Percentiles rank a stretch among this genome's conserved stretches.
These are phyloP conservation scores for Fregata magnificens DNA, from an alignment of 2,113 vertebrate species.

Conservation along the genomic window DNA sequence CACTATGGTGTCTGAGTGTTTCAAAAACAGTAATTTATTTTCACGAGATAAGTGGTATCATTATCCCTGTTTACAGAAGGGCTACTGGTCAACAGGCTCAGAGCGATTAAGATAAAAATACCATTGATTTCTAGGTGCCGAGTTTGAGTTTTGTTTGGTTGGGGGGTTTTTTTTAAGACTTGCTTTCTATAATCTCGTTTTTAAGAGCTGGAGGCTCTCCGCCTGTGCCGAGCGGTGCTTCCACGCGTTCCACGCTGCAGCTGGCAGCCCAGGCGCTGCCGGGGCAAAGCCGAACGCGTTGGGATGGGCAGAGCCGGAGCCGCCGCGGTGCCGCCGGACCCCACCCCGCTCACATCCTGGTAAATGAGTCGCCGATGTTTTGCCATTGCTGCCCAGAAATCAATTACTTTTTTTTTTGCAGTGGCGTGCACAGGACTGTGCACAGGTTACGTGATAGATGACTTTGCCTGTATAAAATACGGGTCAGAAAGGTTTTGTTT, in stretches of 20 bases:
- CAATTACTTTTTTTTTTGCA: not conserved
- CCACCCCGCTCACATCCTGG: rapidly evolving
- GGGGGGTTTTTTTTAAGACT: not conserved
- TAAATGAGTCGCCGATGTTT: rapidly evolving
- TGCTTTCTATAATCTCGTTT: not conserved
- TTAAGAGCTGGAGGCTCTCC: not conserved
- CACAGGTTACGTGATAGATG: not conserved
- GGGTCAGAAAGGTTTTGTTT: not conserved
- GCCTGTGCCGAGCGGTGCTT: rapidly evolving
- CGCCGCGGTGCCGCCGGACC: rapidly evolving
- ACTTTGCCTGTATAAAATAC: not conserved
- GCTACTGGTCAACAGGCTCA: not conserved
- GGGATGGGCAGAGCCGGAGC: not conserved
- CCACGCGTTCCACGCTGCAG: rapidly evolving
- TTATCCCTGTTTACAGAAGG: not conserved
- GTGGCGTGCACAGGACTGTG: not conserved
- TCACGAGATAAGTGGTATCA: not conserved
- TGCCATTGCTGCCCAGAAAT: not conserved
- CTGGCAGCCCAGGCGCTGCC: not conserved
- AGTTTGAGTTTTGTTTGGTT: not conserved
- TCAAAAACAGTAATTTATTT: not conserved
- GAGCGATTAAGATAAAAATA: not conserved
- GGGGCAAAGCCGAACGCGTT: rapidly evolving
- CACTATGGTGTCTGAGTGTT: not conserved
- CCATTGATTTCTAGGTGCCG: not conserved